Conservation (phyloP, 2,888 invertebrate genomes). For the Ferdinandea cuprea region DNA sequence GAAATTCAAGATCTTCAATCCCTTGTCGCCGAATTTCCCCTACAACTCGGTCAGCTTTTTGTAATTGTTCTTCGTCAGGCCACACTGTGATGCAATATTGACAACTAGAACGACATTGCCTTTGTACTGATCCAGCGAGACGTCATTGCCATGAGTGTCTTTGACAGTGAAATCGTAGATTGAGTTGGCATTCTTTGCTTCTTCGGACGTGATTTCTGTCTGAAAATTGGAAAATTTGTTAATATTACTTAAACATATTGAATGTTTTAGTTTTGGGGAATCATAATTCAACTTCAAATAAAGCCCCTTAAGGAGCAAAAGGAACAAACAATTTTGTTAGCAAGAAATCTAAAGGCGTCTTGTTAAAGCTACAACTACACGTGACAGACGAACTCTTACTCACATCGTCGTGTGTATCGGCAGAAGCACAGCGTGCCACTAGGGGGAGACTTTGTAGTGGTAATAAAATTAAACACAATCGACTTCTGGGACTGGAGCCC, state of each 20-base stretch:
- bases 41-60: conserved; percentile 89
- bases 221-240: conserved; percentile 74
- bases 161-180: conserved; percentile 91
- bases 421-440: conserved; percentile 64
- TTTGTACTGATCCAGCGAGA: conserved; percentile 87
- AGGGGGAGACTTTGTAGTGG: conserved; percentile 54
- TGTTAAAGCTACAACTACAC: conserved; percentile 37
- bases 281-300: not conserved
- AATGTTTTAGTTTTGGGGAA: conserved; percentile 1
- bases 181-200: conserved; percentile 83
- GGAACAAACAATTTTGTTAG: conserved; percentile 36
- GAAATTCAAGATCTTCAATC: conserved; percentile 90
- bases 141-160: conserved; percentile 89
- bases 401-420: conserved; percentile 59
- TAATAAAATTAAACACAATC: conserved; percentile 58
- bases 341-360: conserved; percentile 11
- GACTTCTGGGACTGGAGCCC: conserved; percentile 11
- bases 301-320: not conserved
- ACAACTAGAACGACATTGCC: conserved; percentile 91
- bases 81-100: conserved; percentile 94
- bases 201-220: conserved; percentile 79
- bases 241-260: not conserved
- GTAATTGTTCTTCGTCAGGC: conserved; percentile 90
- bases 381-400: conserved; percentile 47
- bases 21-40: conserved; percentile 86